Percentiles rank a stretch among this genome's conserved stretches.
Conservation (phyloP, 2,797 vertebrate genomes). For the Clamator glandarius region DNA sequence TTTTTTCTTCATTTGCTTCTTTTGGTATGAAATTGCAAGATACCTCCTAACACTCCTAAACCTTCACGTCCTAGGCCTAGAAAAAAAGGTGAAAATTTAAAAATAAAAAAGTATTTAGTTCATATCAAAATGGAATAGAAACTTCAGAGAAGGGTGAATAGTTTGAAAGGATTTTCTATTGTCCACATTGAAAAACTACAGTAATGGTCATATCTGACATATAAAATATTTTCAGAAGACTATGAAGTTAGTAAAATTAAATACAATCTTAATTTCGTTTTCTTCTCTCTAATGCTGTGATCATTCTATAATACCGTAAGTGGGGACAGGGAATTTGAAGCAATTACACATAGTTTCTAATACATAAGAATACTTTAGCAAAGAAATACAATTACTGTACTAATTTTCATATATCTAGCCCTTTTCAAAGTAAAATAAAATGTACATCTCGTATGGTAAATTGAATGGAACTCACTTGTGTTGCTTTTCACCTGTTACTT, state of each 20-base stretch:
- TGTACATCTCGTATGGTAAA: neutral
- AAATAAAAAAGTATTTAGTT: neutral
- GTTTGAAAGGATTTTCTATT: neutral
- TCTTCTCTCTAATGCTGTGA: neutral
- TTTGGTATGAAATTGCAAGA: neutral
- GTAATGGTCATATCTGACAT: neutral
- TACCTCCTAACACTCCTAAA: neutral
- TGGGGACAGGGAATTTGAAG: neutral
- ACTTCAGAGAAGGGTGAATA: neutral
- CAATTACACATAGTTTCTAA: neutral
- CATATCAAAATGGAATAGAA: neutral
- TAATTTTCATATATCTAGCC: neutral
- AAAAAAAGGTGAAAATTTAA: neutral
- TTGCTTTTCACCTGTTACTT: neutral
- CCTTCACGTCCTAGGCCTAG: too few relatives aligned
- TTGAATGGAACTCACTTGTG: neutral
- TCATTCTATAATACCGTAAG: neutral
- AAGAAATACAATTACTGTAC: neutral
- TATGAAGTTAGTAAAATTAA: neutral
- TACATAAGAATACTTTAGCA: neutral
- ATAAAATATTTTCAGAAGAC: neutral
- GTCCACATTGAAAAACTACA: neutral
- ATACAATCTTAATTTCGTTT: neutral
- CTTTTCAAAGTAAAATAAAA: constrained; percentile 2
- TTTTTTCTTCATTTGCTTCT: neutral